Evolutionary conservation across 1,140 invertebrate genomes (phyloP).

Genomic region (Gryllus bimaculatus): DNA sequence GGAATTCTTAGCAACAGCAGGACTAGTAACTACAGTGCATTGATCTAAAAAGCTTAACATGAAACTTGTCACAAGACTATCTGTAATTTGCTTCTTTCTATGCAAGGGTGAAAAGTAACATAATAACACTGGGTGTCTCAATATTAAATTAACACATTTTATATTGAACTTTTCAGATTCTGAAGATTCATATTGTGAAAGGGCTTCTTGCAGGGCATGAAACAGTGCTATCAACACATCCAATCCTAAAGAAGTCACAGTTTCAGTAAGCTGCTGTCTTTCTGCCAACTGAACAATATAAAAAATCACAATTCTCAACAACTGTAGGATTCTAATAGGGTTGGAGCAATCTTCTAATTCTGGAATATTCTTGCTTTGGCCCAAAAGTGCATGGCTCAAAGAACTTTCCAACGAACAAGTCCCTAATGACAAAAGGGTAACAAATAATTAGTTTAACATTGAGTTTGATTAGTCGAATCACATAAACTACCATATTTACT

Average conservation of each 20-base stretch:
- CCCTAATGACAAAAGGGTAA: background rate
- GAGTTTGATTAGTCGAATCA: too few relatives aligned
- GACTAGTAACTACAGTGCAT: background rate
- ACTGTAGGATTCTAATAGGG: constrained; percentile 15
- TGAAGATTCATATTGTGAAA: background rate
- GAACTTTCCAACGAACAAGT: background rate
- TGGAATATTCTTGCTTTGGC: background rate
- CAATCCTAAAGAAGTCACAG: constrained; percentile 27
- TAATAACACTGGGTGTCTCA: constrained; percentile 42
- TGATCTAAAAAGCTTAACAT: constrained; percentile 29
- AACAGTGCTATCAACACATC: constrained; percentile 28
- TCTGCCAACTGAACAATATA: constrained; percentile 31
- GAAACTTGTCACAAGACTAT: constrained; percentile 37
- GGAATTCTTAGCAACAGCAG: constrained; percentile 25
- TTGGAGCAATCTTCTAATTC: background rate
- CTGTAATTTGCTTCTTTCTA: constrained; percentile 30
- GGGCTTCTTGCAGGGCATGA: constrained; percentile 8
- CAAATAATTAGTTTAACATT: too few relatives aligned
- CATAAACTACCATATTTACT: too few relatives aligned
- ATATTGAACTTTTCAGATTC: constrained; percentile 23
- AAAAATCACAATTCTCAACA: constrained; percentile 30
- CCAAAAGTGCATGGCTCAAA: background rate
- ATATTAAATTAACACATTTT: constrained; percentile 28
- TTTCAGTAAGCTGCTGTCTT: constrained; percentile 22
- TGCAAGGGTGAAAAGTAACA: constrained; percentile 42